Percentiles rank a stretch among this genome's conserved stretches.
phyloP scores from a whole-genome alignment of 2,888 invertebrate species.

The Tubulanus polymorphus region DNA sequence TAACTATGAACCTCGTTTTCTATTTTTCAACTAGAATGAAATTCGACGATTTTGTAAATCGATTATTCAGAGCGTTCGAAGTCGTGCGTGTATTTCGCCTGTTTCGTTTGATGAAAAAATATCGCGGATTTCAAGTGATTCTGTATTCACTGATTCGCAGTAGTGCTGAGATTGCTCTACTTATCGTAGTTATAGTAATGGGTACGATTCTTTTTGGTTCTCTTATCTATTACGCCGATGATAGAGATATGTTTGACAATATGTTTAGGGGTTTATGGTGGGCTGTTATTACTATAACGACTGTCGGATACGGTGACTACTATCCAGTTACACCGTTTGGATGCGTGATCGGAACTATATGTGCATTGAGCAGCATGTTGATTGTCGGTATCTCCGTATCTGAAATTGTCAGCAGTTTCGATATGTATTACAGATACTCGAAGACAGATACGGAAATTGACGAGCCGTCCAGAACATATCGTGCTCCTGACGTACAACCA shows the following conservation, averaged over 20 bases:
- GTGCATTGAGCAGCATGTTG: conserved; percentile 37
- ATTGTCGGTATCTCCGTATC: conserved; percentile 44
- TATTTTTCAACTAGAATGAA: conserved; percentile 7
- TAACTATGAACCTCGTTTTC: conserved; percentile 12
- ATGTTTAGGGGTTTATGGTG: conserved; percentile 46
- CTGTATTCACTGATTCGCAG: conserved; percentile 42
- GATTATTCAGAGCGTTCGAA: conserved; percentile 30
- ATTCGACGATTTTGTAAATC: conserved; percentile 15
- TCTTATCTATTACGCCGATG: conserved; percentile 42
- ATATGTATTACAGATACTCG: conserved; percentile 39
- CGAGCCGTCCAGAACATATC: too few species aligned
- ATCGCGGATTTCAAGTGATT: conserved; percentile 42
- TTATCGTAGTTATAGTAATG: conserved; percentile 38
- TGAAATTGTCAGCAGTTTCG: conserved; percentile 44
- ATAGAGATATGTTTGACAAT: conserved; percentile 26
- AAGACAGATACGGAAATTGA: too few species aligned
- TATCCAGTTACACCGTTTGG: conserved; percentile 31
- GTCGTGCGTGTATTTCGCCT: conserved; percentile 36
- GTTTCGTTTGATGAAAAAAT: conserved; percentile 36
- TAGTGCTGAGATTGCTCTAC: conserved; percentile 37
- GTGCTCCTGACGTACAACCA: too few species aligned
- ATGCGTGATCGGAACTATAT: conserved; percentile 35
- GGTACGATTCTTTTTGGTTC: conserved; percentile 43
- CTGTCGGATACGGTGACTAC: conserved; percentile 47
- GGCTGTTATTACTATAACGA: conserved; percentile 47